Evolutionary conservation across 2,113 vertebrate genomes (phyloP), one percentile per base, ranked within the genome.

Genomic region (Podocnemis expansa): DNA sequence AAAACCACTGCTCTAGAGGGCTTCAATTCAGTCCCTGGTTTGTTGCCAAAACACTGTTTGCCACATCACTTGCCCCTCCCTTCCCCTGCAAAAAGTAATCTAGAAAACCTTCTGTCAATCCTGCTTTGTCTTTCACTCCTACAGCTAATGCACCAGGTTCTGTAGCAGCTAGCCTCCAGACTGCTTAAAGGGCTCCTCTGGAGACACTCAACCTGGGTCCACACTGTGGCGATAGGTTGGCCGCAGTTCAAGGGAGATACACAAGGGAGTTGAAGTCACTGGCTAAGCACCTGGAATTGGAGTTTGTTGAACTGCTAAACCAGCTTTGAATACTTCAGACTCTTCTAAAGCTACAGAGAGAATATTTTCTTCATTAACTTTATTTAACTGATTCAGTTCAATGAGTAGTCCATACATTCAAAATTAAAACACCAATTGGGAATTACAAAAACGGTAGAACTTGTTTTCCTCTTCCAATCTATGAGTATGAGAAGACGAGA

Each of bases 91-190:
- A 83, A 41, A 94, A 84, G 43, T 88, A 93, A 58, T 91, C 67
- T 60, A 95, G 29, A 34, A 31, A 29, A 51, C 27, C 19, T 10
- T 76, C 16, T 45, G n/a, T 19, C 51, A 84, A 29, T 55, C 84
- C 93, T 56, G 56, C 80, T 96, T 93, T 91, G 96, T 96, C 84
- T 0, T 0, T 84, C 80, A 94, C 90, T 88, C 95, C 96, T 96
- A 96, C 93, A 87, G 91, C 92, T 97, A 96, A 96, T 93, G 91
- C 73, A 85, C 88, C 49, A 89, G 82, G 47, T 96, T 91, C 85
- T 80, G 87, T 84, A 94, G 93, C 87, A 91, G 94, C 88, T 78
- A 90, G 93, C 90, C 41, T 90, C 1, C 0, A 38, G 52, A 84
- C 14, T 85, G 89, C 91, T 88, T 60, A 82, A 90, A 91, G 51